Evolutionary conservation across 2,797 vertebrate species (phyloP).

Genomic region (Chlorospingus semifuscus): DNA sequence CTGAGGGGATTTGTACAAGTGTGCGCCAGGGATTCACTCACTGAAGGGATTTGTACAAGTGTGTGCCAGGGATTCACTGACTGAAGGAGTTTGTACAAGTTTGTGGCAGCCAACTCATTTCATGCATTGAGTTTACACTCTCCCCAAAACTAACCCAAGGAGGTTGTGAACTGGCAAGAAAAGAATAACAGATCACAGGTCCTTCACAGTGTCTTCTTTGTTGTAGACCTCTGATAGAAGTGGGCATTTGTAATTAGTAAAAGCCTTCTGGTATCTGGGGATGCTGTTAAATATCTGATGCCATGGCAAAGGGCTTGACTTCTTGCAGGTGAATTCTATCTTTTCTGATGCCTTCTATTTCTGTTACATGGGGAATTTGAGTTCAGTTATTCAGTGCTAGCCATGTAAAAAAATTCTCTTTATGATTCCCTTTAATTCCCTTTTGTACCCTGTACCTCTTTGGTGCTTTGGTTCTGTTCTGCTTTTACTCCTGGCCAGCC

Average conservation of each 20-base stretch:
- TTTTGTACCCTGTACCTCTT: neutral
- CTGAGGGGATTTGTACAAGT: neutral
- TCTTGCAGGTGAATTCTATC: neutral
- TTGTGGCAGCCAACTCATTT: neutral
- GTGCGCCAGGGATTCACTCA: neutral
- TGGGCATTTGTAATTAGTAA: neutral
- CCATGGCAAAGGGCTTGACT: neutral
- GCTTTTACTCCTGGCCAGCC: neutral
- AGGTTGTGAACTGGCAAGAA: constrained; percentile 36
- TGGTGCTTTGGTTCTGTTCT: neutral
- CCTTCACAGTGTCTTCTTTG: neutral
- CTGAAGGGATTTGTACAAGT: neutral
- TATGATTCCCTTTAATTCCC: neutral
- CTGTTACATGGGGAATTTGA: neutral
- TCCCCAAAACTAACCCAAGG: constrained; percentile 48
- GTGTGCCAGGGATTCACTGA: neutral
- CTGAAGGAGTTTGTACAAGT: neutral
- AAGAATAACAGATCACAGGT: neutral
- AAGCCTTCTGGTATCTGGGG: neutral
- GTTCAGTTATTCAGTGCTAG: neutral
- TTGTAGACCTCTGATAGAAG: neutral
- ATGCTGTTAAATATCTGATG: neutral
- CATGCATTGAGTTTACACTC: constrained; percentile 1
- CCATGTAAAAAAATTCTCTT: neutral
- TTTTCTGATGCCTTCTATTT: neutral